phyloP scores from a whole-genome alignment of 2,797 vertebrate species.

The Staurois parvus region DNA sequence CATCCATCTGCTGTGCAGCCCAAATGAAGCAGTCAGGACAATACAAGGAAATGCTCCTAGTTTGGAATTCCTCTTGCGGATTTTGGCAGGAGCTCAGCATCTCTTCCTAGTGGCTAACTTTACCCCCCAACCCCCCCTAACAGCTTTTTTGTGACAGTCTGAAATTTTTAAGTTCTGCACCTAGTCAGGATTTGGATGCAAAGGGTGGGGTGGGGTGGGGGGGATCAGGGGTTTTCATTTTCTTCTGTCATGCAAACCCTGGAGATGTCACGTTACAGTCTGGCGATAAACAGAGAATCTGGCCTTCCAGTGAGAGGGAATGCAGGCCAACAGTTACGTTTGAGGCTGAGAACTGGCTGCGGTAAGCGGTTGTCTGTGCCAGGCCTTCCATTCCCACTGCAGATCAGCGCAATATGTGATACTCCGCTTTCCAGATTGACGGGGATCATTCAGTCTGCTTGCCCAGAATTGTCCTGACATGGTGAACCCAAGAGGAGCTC shows the following conservation, averaged over 20 bases:
- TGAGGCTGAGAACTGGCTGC: constrained; percentile 22
- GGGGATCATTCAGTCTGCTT: not conserved
- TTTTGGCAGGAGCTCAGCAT: constrained; percentile 65
- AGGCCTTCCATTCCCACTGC: constrained; percentile 32
- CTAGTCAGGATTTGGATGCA: too few relatives aligned
- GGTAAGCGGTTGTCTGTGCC: not conserved
- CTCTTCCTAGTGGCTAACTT: not conserved
- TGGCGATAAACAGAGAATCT: constrained; percentile 65
- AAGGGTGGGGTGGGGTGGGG: too few relatives aligned
- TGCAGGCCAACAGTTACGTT: constrained; percentile 31
- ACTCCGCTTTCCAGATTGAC: not conserved
- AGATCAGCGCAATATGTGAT: constrained; percentile 31
- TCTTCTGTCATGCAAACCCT: constrained; percentile 12
- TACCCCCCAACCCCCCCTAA: too few relatives aligned
- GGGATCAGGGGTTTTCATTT: not conserved
- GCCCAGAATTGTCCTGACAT: not conserved
- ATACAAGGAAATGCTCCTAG: constrained; percentile 75
- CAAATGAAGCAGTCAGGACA: constrained; percentile 71
- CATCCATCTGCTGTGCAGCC: constrained; percentile 73
- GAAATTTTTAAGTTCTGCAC: too few relatives aligned
- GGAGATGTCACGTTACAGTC: constrained; percentile 61
- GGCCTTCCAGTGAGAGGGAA: constrained; percentile 50
- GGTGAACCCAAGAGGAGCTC: not conserved
- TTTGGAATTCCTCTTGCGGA: constrained; percentile 70
- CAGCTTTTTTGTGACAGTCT: too few relatives aligned